Evolutionary conservation across 2,888 invertebrate species (phyloP).

Genomic region (Oxyteleia sp.): DNA sequence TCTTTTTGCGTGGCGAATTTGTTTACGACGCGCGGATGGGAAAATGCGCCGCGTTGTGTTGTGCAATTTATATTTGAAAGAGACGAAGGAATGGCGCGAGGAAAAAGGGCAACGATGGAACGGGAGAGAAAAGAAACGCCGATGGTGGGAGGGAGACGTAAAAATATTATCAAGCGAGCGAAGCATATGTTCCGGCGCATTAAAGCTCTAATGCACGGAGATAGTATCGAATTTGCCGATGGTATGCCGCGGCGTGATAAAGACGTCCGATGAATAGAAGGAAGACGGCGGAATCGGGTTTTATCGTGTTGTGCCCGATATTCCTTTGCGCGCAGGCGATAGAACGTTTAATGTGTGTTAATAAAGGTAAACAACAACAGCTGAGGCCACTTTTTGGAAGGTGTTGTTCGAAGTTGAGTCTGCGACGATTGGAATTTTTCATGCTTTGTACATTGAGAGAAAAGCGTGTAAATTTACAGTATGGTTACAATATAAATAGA

Average conservation of each 20-base stretch:
- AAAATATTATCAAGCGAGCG: slow-evolving; percentile 34
- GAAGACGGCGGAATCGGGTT: slow-evolving; percentile 19
- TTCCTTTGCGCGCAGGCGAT: slow-evolving; percentile 22
- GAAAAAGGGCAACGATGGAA: too few species aligned
- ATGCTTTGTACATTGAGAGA: too few species aligned
- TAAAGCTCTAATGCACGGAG: slow-evolving; percentile 42
- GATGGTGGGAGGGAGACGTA: background rate
- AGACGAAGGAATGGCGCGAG: too few species aligned
- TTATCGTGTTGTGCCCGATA: slow-evolving; percentile 24
- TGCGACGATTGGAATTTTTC: too few species aligned
- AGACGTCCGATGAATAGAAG: slow-evolving; percentile 35
- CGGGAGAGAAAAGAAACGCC: background rate
- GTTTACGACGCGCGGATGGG: too few species aligned
- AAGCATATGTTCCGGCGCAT: slow-evolving; percentile 27
- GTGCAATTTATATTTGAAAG: too few species aligned
- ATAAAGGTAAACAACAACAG: slow-evolving; percentile 40
- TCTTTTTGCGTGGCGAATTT: too few species aligned
- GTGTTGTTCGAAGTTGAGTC: too few species aligned
- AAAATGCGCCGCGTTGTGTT: too few species aligned
- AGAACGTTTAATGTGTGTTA: slow-evolving; percentile 24
- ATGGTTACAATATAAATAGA: too few species aligned
- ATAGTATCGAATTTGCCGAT: slow-evolving; percentile 44
- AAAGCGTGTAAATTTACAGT: too few species aligned
- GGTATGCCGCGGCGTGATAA: slow-evolving; percentile 33
- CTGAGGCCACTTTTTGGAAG: too few species aligned